These are phyloP conservation scores for Achroia grisella DNA, from an alignment of 1,140 invertebrate genomes.

Conservation along the genomic window DNA sequence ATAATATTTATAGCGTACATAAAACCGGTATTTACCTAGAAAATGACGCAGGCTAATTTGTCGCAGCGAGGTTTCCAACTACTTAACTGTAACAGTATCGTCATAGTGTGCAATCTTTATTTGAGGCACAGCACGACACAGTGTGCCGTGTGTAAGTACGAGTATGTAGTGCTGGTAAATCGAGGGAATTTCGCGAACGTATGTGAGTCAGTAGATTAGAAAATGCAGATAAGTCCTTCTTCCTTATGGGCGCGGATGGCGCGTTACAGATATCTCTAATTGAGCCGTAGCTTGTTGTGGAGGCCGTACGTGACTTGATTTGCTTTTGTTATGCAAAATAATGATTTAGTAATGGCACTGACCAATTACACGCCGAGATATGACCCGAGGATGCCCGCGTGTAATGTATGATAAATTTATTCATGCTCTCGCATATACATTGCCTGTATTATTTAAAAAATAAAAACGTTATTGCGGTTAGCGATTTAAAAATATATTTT, in stretches of 20 bases:
- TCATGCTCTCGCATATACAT: no score
- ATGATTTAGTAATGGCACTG: constrained; percentile 35
- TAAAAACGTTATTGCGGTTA: no score
- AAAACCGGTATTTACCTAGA: constrained; percentile 12
- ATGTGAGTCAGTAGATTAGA: constrained; percentile 42
- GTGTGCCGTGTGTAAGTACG: not conserved
- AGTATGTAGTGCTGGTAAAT: constrained; percentile 6
- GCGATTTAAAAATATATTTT: no score
- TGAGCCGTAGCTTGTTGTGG: constrained; percentile 29
- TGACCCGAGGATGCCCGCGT: no score
- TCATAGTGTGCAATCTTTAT: no score
- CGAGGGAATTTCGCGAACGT: constrained; percentile 26
- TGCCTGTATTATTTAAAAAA: no score
- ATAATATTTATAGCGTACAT: constrained; percentile 27
- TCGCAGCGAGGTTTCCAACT: not conserved
- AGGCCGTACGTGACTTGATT: constrained; percentile 45
- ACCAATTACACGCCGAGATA: constrained; percentile 9
- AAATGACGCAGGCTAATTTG: constrained; percentile 1
- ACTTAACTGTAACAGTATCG: no score
- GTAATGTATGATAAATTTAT: no score
- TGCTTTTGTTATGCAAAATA: constrained; percentile 25
- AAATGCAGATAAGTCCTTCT: constrained; percentile 45
- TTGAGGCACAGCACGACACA: not conserved
- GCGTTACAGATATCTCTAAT: constrained; percentile 47
- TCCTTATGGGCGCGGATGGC: constrained; percentile 32